These are phyloP conservation scores for Cyanoliseus patagonus DNA, from an alignment of 2,113 vertebrate genomes.

Conservation along the genomic window DNA sequence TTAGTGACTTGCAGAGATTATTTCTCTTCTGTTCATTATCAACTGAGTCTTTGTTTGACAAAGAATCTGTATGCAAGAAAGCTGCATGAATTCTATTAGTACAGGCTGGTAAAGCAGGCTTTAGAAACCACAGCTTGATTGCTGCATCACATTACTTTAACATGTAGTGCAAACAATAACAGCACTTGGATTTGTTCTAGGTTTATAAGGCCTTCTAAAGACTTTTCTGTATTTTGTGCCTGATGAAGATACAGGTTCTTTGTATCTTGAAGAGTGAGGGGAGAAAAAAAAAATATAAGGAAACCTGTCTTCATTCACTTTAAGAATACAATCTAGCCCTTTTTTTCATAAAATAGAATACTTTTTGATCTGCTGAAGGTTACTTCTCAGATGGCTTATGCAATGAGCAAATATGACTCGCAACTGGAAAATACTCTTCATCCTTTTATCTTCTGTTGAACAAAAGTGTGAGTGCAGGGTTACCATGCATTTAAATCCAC, in stretches of 20 bases:
- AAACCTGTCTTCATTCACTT: not conserved
- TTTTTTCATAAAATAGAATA: not conserved
- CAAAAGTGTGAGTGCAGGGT: not conserved
- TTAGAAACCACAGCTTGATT: not conserved
- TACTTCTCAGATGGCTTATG: not conserved
- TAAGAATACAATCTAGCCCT: not conserved
- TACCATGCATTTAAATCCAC: not conserved
- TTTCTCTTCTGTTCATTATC: not conserved
- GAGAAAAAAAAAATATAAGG: not conserved
- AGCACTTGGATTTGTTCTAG: not conserved
- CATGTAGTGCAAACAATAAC: not conserved
- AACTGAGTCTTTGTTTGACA: not conserved
- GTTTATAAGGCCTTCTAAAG: not conserved
- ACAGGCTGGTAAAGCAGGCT: not conserved
- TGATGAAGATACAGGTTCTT: not conserved
- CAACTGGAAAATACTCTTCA: not conserved
- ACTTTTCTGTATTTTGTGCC: not conserved
- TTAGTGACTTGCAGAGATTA: not conserved
- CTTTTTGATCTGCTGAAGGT: not conserved
- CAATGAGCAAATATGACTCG: not conserved
- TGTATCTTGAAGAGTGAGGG: not conserved
- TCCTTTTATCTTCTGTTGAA: not conserved
- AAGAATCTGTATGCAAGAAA: not conserved
- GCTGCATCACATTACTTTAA: not conserved
- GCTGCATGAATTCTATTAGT: not conserved